Base-by-base conservation (phyloP, 1,140 invertebrate species). In the Dysdera silvatica region DNA sequence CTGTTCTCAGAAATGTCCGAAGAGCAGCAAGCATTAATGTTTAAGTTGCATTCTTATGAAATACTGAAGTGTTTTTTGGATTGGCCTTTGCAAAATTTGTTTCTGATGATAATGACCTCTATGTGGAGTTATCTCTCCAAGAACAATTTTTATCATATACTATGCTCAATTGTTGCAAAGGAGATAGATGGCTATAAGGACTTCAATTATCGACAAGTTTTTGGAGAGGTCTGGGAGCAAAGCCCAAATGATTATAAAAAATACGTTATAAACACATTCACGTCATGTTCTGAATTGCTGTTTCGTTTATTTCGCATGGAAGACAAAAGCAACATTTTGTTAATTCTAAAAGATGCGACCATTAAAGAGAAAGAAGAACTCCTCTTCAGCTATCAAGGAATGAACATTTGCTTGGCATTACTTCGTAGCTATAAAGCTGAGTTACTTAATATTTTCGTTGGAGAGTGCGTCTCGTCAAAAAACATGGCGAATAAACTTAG, bases 151-250 rank as follows among this genome's bases (percentile, higher is more conserved):
- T 2, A 54, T 47, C 29, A 4, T 45, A 29, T 61, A 6, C 54
- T 61, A 28, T 24, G n/a, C 45, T 14, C 18, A 47, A 47, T 61
- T 2, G 18, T 14, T 18, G 28, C n/a, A n/a, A n/a, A 54, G 26
- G 51, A 33, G 31, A 54, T 45, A 26, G 29, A 45, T 18, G 59
- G 37, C 40, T 35, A 54, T 26, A 54, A 33, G 23, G 59, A 61
- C 48, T 61, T 26, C 18, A 29, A 61, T 54, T 61, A 61, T 61
- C 59, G 54, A 47, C 53, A 52, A 20, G 20, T 61, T 26, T 47
- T 61, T 53, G 51, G 41, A n/a, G 51, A 61, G 48, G 53, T 61
- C 18, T 61, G 59, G 59, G 18, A 47, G 28, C 49, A 54, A 54
- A 61, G 49, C 14, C 49, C 40, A 23, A 32, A 24, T 26, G n/a